A percentile compares a stretch with the other conserved stretches of the same genome.
phyloP scores from a whole-genome alignment of 2,797 vertebrate genomes.

The Todus mexicanus region DNA sequence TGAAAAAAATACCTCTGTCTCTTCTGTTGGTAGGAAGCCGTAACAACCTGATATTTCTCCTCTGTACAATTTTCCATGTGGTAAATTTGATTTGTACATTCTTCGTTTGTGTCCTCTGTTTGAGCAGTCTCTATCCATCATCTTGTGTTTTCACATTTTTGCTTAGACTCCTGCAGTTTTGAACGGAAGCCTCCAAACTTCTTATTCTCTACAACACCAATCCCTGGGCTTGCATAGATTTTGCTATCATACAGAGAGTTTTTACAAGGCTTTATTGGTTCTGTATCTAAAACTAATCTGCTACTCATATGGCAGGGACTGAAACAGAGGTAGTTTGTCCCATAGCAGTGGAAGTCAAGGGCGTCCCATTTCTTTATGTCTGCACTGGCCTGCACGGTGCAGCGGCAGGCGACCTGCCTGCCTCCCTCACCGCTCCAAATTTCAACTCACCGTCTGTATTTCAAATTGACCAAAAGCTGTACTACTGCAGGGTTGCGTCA shows the following conservation, averaged over 20 bases:
- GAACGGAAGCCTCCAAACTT: conserved; percentile 24
- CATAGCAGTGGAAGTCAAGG: rapidly evolving
- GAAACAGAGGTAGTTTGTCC: not conserved
- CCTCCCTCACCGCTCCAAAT: not conserved
- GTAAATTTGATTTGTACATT: conserved; percentile 46
- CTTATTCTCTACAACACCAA: not conserved
- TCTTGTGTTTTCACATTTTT: not conserved
- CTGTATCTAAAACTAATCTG: not conserved
- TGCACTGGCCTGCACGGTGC: not conserved
- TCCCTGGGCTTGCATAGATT: not conserved
- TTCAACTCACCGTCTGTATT: not conserved
- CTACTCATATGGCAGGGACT: rapidly evolving
- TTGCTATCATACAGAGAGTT: not conserved
- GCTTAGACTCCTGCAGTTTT: conserved; percentile 2
- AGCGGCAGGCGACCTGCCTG: not conserved
- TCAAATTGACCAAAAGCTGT: not conserved
- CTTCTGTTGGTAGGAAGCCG: conserved; percentile 32
- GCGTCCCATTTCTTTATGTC: not conserved
- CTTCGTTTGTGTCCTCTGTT: conserved; percentile 22
- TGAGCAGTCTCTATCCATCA: conserved; percentile 16
- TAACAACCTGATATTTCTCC: conserved; percentile 46
- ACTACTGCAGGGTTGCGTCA: rapidly evolving
- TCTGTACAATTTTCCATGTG: conserved; percentile 18
- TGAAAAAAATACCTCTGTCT: not conserved
- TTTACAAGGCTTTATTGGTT: not conserved